Evolutionary conservation across 2,113 vertebrate species (phyloP).

Genomic region (Hylia prasina): DNA sequence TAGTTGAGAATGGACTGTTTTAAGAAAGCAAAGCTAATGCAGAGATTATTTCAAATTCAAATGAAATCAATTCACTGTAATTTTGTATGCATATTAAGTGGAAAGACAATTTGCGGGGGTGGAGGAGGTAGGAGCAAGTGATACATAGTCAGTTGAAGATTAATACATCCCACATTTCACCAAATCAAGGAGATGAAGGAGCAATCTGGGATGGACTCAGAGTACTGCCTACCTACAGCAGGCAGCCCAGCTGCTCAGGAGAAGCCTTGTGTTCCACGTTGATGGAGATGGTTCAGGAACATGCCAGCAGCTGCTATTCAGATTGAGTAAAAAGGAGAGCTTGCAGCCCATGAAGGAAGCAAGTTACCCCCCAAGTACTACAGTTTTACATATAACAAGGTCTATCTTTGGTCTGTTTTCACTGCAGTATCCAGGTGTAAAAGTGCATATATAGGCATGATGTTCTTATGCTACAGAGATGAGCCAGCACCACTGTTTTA

Average conservation of each 20-base stretch:
- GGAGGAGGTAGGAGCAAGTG: not conserved
- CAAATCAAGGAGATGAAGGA: not conserved
- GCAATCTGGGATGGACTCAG: not conserved
- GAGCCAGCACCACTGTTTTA: not conserved
- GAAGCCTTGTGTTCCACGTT: not conserved
- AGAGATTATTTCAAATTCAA: not conserved
- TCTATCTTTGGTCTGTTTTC: not conserved
- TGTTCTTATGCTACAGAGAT: not conserved
- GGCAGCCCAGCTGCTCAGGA: not conserved
- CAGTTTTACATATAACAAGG: not conserved
- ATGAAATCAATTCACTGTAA: not conserved
- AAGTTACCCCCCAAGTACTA: not conserved
- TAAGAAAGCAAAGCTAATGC: not conserved
- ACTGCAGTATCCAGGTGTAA: not conserved
- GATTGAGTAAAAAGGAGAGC: not conserved
- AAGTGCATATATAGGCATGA: not conserved
- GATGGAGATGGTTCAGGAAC: not conserved
- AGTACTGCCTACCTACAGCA: not conserved
- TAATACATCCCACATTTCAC: not conserved
- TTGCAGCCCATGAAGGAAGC: not conserved
- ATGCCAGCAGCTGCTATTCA: not conserved
- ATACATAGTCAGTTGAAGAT: not conserved
- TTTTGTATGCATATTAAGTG: not conserved
- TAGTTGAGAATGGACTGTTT: not conserved
- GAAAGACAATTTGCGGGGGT: not conserved